Conservation (phyloP, 2,113 vertebrate genomes). For the Poicephalus meyeri region DNA sequence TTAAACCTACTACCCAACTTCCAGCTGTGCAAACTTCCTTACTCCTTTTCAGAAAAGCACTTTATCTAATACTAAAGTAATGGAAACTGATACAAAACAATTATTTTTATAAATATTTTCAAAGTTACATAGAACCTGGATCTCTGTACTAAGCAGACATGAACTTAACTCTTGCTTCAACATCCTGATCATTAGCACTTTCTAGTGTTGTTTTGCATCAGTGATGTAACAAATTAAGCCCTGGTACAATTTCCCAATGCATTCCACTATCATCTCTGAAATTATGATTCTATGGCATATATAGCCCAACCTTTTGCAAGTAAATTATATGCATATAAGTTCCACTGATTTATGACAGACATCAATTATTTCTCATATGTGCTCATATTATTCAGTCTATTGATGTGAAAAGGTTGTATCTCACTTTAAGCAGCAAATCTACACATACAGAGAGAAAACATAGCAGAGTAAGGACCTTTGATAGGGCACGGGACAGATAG, state of each 20-base stretch:
- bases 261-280: background rate
- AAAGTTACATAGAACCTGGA: background rate
- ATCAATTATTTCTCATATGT: background rate
- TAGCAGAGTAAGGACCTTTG: background rate
- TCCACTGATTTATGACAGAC: background rate
- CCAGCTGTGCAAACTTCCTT: background rate
- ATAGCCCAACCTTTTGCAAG: background rate
- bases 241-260: background rate
- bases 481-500: fast-evolving
- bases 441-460: background rate
- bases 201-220: background rate
- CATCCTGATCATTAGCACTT: background rate
- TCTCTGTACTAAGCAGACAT: background rate
- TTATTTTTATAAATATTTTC: background rate
- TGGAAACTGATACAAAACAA: background rate
- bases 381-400: background rate
- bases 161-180: background rate
- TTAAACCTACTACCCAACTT: background rate
- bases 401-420: background rate
- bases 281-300: background rate
- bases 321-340: conserved; percentile 8
- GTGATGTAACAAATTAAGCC: background rate
- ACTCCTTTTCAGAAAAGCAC: background rate
- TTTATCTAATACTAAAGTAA: background rate
- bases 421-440: conserved; percentile 8